phyloP scores from a whole-genome alignment of 2,113 vertebrate genomes.

The Butorides virescens region DNA sequence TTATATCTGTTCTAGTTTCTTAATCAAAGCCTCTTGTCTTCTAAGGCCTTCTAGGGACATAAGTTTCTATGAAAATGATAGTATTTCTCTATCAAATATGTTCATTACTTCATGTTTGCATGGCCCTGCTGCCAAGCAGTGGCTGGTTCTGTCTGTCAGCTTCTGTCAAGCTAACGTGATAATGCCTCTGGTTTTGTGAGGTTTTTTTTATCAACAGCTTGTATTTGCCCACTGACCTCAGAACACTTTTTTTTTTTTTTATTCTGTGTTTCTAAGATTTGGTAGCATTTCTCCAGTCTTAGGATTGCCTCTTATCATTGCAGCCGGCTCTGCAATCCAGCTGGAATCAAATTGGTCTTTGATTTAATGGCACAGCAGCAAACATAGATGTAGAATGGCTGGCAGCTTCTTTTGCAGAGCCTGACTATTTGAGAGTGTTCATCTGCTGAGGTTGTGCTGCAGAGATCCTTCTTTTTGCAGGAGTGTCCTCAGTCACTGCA shows the following conservation, averaged over 20 bases:
- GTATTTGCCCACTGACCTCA: not conserved
- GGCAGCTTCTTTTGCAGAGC: not conserved
- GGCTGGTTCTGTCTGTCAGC: not conserved
- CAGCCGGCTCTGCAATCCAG: not conserved
- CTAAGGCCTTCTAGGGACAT: not conserved
- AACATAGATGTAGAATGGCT: not conserved
- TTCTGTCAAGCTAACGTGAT: not conserved
- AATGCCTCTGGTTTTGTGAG: not conserved
- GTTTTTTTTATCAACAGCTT: not conserved
- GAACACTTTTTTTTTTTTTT: not conserved
- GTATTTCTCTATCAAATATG: not conserved
- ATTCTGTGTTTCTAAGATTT: not conserved
- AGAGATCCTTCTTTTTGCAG: not conserved
- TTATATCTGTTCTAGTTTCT: not conserved
- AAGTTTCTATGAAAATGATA: not conserved
- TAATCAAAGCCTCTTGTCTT: not conserved
- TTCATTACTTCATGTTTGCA: not conserved
- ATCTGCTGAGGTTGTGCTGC: not conserved
- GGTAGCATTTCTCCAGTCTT: not conserved
- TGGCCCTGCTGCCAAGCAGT: not conserved
- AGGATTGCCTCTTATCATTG: not conserved
- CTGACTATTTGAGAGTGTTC: not conserved
- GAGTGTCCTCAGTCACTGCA: not conserved
- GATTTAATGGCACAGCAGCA: not conserved
- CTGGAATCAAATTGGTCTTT: not conserved